Evolutionary conservation across 2,113 vertebrate species (phyloP).

Genomic region (Zapornia atra): DNA sequence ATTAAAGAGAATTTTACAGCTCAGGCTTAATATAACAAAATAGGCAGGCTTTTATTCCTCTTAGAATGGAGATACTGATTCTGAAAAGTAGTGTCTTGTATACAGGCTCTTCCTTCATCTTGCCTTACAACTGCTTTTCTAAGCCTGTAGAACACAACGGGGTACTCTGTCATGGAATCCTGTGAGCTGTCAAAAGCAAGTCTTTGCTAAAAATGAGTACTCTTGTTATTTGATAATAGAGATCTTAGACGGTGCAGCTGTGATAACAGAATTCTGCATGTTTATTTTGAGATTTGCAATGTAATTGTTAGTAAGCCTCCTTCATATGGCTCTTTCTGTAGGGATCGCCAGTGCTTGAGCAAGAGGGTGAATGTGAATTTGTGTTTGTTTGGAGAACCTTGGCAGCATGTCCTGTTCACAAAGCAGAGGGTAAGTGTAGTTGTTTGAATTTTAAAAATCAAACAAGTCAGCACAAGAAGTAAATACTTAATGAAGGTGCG

Average conservation of each 20-base stretch:
- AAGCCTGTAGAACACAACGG: neutral
- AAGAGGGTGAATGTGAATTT: constrained; percentile 86
- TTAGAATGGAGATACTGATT: neutral
- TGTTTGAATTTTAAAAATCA: neutral
- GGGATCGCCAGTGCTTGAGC: constrained; percentile 89
- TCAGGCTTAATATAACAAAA: neutral
- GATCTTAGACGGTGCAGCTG: neutral
- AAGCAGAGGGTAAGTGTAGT: constrained; percentile 79
- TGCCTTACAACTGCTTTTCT: neutral
- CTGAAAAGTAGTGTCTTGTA: neutral
- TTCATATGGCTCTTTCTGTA: constrained; percentile 32
- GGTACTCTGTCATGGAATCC: accelerated
- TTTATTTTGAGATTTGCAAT: neutral
- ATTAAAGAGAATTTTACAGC: neutral
- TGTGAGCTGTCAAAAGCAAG: neutral
- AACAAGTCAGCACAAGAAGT: neutral
- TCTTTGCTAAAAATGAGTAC: neutral
- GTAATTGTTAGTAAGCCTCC: neutral
- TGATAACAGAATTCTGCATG: neutral
- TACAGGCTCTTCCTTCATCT: neutral
- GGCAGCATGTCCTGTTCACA: constrained; percentile 88
- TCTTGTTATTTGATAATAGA: neutral
- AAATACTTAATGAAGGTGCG: neutral
- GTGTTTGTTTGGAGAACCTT: constrained; percentile 94
- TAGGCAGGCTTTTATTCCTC: neutral